phyloP scores from a whole-genome alignment of 92 coral and sea anemone genomes.

The Zoanthus sociatus region DNA sequence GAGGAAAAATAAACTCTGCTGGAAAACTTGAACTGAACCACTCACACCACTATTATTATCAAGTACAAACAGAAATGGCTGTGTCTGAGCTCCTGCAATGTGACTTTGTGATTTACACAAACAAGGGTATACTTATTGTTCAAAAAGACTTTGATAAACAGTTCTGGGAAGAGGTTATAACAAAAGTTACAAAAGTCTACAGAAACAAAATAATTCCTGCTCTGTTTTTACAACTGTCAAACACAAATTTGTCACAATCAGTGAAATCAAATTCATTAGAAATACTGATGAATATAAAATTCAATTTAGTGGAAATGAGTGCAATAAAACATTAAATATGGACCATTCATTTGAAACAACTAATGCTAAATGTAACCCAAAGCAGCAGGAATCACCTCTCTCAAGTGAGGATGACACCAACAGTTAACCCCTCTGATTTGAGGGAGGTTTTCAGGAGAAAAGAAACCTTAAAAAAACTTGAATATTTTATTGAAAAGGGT shows the following conservation, averaged over 20 bases:
- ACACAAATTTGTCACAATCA: neutral
- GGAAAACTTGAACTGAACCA: conserved; percentile 35
- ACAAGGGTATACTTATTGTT: conserved; percentile 49
- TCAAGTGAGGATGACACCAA: neutral
- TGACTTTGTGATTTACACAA: conserved; percentile 65
- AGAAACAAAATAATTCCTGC: conserved; percentile 27
- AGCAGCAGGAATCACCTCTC: neutral
- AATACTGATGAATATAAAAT: neutral
- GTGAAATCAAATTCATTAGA: neutral
- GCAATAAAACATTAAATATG: neutral
- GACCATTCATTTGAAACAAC: neutral
- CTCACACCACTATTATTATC: conserved; percentile 57
- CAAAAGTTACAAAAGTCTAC: conserved; percentile 31
- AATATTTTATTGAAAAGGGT: neutral
- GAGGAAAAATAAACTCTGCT: conserved; percentile 45
- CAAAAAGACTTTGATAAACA: conserved; percentile 25
- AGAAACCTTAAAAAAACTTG: neutral
- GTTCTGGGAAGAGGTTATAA: conserved; percentile 39
- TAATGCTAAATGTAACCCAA: neutral
- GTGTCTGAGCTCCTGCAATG: conserved; percentile 59
- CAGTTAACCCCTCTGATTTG: neutral
- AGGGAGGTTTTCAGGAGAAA: neutral
- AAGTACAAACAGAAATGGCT: conserved; percentile 74
- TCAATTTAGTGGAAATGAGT: neutral
- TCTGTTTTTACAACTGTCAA: conserved; percentile 35